Base-by-base conservation (phyloP, 1,140 invertebrate species). In the Luehdorfia chinensis region DNA sequence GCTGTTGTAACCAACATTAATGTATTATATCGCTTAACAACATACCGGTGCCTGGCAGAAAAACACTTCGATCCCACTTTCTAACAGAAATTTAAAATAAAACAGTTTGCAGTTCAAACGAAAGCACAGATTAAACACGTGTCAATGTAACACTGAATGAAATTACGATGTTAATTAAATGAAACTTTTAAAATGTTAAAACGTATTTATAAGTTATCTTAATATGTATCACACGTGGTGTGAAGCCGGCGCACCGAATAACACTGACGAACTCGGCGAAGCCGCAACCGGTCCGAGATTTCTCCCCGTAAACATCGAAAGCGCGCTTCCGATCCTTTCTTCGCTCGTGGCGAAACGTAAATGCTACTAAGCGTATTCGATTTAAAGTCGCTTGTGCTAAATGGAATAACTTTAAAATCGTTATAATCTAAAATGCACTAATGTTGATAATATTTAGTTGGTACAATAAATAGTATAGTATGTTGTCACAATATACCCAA, bases 271-370 rank as follows among this genome's bases (percentile, higher is more conserved):
- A 48, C 48, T 44, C 44, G 56, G 36, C 25, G 25, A 34, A 30
- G 51, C 31, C 41, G 50, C 57, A 66, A 77, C 74, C 67, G 71
- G 72, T 78, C 63, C 59, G 63, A 70, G 77, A 84, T 81, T 84
- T 84, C 80, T 81, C 79, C 75, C 77, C 76, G 75, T 81, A 80
- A 79, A 78, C 75, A 84, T 71, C 72, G 77, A 80, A 84, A 84
- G 77, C 77, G 69, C 76, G 75, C 74, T 76, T 74, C 60, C 60
- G 52, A 77, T 64, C 72, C 77, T 79, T 84, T 80, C 75, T 77
- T 81, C 65, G 66, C 59, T 66, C 50, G 72, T 71, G 68, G 72
- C 75, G 72, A 77, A 79, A 77, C 71, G 70, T 58, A 62, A 30
- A 39, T 37, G 9, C 32, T 77, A 79, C 77, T 55, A 63, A 8